Evolutionary conservation across 1,140 invertebrate genomes (phyloP), one percentile per base, ranked within the genome.

Genomic region (Helicorthomorpha holstii): DNA sequence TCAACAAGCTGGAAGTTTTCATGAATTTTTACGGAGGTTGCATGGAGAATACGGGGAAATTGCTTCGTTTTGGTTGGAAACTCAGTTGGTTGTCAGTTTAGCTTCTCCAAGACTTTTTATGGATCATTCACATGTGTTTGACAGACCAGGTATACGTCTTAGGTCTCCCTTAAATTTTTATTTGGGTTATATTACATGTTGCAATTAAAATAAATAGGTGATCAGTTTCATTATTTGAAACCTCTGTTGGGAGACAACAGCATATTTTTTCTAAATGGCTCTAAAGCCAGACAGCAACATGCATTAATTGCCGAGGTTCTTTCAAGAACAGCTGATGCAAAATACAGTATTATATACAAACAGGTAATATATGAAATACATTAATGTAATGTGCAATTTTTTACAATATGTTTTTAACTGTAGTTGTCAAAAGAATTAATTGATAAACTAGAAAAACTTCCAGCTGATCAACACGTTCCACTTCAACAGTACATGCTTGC

Each of bases 131-230:
- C 54, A 57, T 48, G 58, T 66, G 1, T 67, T 68, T 63, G 66
- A 69, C 55, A 57, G 64, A 54, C 65, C 67, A 50, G 50, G 67
- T 69, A 55, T 59, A 7, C 45, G n/a, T n/a, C n/a, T n/a, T n/a
- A 4, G 7, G 7, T 34, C 29, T 34, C 16, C 29, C 29, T 34
- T 16, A 7, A 7, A 7, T 7, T 24, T 21, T 16, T 7, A 48
- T 24, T 42, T 22, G 3, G 42, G 23, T 42, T 26, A 19, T 16
- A 24, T n/a, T 16, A 43, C 12, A 38, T 21, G 22, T 44, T 23
- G 7, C 14, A 27, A 34, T 7, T 7, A 34, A 16, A 34, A 34
- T 16, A 7, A 34, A 7, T 34, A 34, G 62, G 25, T 41, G 50
- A 53, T 24, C 48, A 61, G 22, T 60, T 59, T 49, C 38, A 52